Percentiles rank a stretch among this genome's conserved stretches.
Evolutionary conservation across 2,888 invertebrate genomes (phyloP).

Genomic region (Lochmaea capreae): DNA sequence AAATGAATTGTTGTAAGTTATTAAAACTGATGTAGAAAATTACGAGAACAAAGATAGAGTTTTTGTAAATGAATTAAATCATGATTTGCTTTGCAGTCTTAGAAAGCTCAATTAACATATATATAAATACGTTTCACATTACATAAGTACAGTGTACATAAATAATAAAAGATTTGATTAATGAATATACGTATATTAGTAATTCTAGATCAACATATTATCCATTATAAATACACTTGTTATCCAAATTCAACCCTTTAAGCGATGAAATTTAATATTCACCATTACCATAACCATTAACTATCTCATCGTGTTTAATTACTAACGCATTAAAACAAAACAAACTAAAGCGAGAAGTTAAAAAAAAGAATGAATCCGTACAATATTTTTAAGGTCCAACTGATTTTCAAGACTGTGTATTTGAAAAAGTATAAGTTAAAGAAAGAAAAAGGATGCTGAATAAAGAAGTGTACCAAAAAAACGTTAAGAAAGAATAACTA

Average conservation of each 20-base stretch:
- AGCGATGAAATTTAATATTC: slow-evolving; percentile 1
- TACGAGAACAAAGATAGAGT: too few relatives aligned
- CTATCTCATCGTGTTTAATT: neutral
- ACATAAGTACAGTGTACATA: neutral
- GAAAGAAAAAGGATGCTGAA: too few relatives aligned
- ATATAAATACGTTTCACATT: neutral
- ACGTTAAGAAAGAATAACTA: too few relatives aligned
- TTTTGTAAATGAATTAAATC: neutral
- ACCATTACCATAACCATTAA: neutral
- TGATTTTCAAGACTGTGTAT: too few relatives aligned
- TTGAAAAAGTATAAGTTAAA: too few relatives aligned
- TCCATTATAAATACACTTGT: neutral
- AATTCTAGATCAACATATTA: neutral
- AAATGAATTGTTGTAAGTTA: neutral
- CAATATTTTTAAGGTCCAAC: too few relatives aligned
- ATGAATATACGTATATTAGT: neutral
- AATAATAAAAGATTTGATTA: neutral
- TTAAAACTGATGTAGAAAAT: neutral
- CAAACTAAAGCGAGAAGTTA: too few relatives aligned
- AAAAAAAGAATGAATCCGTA: too few relatives aligned
- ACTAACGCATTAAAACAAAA: neutral
- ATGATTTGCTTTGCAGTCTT: neutral
- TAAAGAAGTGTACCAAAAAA: too few relatives aligned
- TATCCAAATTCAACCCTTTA: neutral
- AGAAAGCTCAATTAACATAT: neutral